Evolutionary conservation across 2,888 invertebrate species (phyloP), one percentile per base, ranked within the genome.

Genomic region (Pteria penguin): DNA sequence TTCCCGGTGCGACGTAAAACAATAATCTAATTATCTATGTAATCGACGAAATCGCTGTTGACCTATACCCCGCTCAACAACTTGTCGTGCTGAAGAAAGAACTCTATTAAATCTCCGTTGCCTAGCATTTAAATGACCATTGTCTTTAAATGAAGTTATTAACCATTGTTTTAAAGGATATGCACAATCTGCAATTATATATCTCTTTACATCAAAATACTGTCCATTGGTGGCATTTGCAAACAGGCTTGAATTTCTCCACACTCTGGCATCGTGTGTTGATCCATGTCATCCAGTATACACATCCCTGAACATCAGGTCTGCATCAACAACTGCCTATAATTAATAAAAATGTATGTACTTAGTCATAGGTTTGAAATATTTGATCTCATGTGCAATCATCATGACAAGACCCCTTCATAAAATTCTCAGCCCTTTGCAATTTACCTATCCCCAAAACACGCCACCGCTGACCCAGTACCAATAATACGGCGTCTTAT

Each of bases 1-100:
- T n/a, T n/a, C n/a, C n/a, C n/a, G n/a, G n/a, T n/a, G n/a, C n/a
- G n/a, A n/a, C n/a, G n/a, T n/a, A n/a, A n/a, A n/a, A n/a, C n/a
- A n/a, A n/a, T n/a, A n/a, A n/a, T n/a, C n/a, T n/a, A n/a, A n/a
- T n/a, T n/a, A n/a, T n/a, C n/a, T n/a, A n/a, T n/a, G n/a, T 26
- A 57, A n/a, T 26, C 57, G 57, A 8, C 57, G 22, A 57, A 57
- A 57, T 26, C 57, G 57, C 26, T 57, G 22, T n/a, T 57, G 22
- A 26, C 57, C 57, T 26, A 14, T 57, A 18, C 57, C 26, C 8
- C 57, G 14, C 26, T 57, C 57, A 11, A 57, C 57, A 5, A n/a
- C 57, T 57, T 57, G 57, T 26, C 57, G 22, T 57, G 57, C 57
- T 57, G 22, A 57, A 14, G n/a, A n/a, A n/a, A n/a, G n/a, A n/a